phyloP scores from a whole-genome alignment of 2,888 invertebrate species.

The Aspidiotus rigidus region DNA sequence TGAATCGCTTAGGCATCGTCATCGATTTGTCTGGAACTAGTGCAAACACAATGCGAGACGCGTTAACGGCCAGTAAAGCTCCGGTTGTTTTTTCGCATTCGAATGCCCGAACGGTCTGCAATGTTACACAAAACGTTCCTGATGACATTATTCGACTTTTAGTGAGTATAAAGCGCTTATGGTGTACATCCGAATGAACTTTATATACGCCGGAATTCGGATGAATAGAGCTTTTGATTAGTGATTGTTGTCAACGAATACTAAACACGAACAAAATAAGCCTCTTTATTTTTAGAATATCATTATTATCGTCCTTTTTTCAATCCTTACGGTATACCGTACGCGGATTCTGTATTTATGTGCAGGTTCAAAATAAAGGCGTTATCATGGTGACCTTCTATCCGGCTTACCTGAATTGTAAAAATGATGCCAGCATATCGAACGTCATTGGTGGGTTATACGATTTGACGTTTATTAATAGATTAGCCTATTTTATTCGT shows the following conservation, averaged over 20 bases:
- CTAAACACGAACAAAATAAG: no score
- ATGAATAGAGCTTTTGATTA: no score
- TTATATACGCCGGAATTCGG: no score
- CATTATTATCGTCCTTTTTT: neutral
- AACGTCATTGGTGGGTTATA: neutral
- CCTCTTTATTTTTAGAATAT: no score
- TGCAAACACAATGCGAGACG: slow-evolving; percentile 66
- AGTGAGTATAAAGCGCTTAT: neutral
- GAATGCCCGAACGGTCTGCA: neutral
- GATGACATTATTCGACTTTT: slow-evolving; percentile 2
- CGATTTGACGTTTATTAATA: no score
- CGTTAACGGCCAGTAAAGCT: slow-evolving; percentile 63
- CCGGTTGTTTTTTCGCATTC: slow-evolving; percentile 80
- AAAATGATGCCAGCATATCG: neutral
- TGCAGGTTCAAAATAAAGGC: neutral
- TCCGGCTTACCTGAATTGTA: slow-evolving; percentile 1
- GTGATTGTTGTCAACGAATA: no score
- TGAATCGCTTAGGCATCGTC: slow-evolving; percentile 80
- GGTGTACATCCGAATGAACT: no score
- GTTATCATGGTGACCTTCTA: neutral
- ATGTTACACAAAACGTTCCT: neutral
- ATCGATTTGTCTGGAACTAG: slow-evolving; percentile 74
- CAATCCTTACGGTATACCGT: neutral
- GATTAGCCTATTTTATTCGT: no score
- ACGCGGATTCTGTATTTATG: neutral